Base-by-base conservation (phyloP, 2,888 invertebrate species). In the Apamea crenata region DNA sequence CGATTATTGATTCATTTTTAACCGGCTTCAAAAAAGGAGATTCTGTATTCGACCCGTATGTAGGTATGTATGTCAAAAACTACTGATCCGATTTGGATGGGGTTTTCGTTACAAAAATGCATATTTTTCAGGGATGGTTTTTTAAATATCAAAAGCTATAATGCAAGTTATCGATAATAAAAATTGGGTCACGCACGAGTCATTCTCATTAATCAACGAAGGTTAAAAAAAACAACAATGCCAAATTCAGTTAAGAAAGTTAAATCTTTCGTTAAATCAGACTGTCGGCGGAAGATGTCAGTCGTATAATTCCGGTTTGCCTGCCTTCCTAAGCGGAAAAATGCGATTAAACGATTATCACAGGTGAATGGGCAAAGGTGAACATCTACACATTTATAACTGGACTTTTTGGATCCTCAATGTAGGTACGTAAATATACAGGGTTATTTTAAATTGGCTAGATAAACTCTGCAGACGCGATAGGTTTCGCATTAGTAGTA, bases 211-310 rank as follows among this genome's bases (percentile, higher is more conserved):
- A 14, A 50, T 10, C 53, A 56, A 70, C 10, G 32, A 8, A 6
- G 56, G 18, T 25, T 25, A n/a, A 59, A 25, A 56, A 25, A 32
- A 16, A 53, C 16, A 25, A 25, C 0, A 70, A 70, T 29, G 3
- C 44, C 32, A 76, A 56, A 44, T 32, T 25, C 2, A 25, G 7
- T 44, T 75, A n/a, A 29, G 25, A 16, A 83, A 61, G 36, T 83
- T 83, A n/a, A 81, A 68, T 63, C 83, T 12, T 3, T n/a, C 56
- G 59, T 84, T 78, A 40, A 81, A 69, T 78, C 5, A 21, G 50
- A 80, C 59, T 32, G 68, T 69, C 65, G 72, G 81, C 32, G 82
- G 44, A 61, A 85, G 81, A 81, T 81, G 56, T 85, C 85, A 73
- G 40, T 69, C 85, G 82, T 61, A 50, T 85, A 74, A 74, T 85